Base-by-base conservation (phyloP, 2,888 invertebrate species). In the Eretmocerus hayati region DNA sequence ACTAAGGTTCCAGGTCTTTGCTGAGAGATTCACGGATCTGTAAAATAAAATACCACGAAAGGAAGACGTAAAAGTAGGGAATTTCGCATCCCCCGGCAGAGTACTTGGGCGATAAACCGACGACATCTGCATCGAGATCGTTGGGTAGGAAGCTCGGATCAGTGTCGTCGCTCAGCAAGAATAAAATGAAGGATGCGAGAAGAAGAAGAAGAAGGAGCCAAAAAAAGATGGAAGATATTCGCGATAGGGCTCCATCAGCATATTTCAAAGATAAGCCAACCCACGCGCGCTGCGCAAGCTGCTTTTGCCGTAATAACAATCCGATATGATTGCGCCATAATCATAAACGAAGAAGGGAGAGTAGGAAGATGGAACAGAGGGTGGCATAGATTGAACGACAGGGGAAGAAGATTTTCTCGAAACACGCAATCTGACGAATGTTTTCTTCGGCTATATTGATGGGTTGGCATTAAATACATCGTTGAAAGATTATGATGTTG, bases 191-290 rank as follows among this genome's bases (percentile, higher is more conserved):
- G 33, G 26, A 43, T 32, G 35, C 16, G 6, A 42, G 37, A 20
- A 18, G 43, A 21, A 36, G n/a, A 16, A 42, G 38, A 39, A 41
- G 38, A 53, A 33, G 49, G 32, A 23, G 35, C 26, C 40, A 44
- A 35, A n/a, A n/a, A n/a, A n/a, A n/a, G n/a, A n/a, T n/a, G n/a
- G n/a, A 52, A 45, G 48, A 47, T 41, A 44, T 39, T 43, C 48
- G 53, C n/a, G n/a, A 53, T 51, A 45, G 50, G 58, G 59, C 66
- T 64, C 66, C 69, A 71, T 70, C 70, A 67, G 69, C 68, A 69
- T 71, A 71, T 69, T 71, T 71, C 69, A 70, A 65, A 70, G 71
- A 71, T 71, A 71, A 71, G 70, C 66, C 62, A 16, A 13, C 36
- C 35, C 49, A 9, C n/a, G 8, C 16, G 37, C 31, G 32, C 31